Conservation (phyloP, 2,888 invertebrate genomes). For the Torymus texanus region DNA sequence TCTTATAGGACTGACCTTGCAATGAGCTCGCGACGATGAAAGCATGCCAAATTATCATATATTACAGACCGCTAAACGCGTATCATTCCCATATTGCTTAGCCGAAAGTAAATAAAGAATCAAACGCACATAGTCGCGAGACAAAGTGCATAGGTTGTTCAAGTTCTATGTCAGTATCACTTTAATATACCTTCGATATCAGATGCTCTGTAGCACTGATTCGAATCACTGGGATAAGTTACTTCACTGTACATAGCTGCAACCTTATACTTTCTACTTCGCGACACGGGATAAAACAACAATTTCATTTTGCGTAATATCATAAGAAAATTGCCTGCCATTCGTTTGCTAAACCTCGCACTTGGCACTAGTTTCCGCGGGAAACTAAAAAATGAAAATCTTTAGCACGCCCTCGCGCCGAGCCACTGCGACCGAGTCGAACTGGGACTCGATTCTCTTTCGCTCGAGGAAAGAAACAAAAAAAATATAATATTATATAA, state of each 20-base stretch:
- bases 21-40: slow-evolving; percentile 65
- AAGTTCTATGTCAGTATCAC: no score
- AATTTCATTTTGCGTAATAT: no score
- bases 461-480: slow-evolving; percentile 46
- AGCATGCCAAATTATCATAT: slow-evolving; percentile 56
- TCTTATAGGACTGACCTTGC: slow-evolving; percentile 69
- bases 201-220: not conserved
- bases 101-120: no score
- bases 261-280: no score
- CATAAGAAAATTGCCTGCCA: no score
- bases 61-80: no score
- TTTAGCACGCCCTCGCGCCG: slow-evolving; percentile 62
- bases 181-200: no score
- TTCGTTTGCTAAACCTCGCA: slow-evolving; percentile 56
- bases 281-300: no score
- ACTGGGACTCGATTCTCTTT: slow-evolving; percentile 62
- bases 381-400: slow-evolving; percentile 28
- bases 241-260: no score
- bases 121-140: no score
- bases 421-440: slow-evolving; percentile 70
- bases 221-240: slow-evolving; percentile 18
- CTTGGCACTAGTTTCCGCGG: slow-evolving; percentile 59
- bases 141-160: no score
- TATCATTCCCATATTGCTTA: no score
- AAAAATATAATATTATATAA: slow-evolving; percentile 28